Evolutionary conservation across 1,140 invertebrate species (phyloP), one percentile per base, ranked within the genome.

Genomic region (Hylaeus anthracinus): DNA sequence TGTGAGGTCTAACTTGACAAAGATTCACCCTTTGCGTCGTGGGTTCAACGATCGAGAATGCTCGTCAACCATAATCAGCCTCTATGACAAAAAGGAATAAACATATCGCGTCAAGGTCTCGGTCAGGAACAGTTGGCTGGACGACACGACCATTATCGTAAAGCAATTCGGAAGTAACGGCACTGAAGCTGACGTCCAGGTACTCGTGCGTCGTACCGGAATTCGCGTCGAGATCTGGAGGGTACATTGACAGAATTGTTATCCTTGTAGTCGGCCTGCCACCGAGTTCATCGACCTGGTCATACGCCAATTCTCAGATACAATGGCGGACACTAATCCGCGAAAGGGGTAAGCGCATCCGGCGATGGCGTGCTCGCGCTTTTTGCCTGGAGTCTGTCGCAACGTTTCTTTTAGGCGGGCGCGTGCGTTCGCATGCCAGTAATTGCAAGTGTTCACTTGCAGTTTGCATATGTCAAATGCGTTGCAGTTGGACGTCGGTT

Each of bases 261-360:
- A 66, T 55, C 72, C 43, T 74, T 74, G 60, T 48, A 39, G 81
- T 71, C 71, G 71, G 73, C 14, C 71, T 84, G 82, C 26, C 26
- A 70, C 75, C 72, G 58, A 72, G 84, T 84, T 88, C 80, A 79
- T 88, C 53, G 86, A 74, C 79, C 87, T 64, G 85, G 66, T 79
- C 84, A 56, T 65, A 65, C 83, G 66, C 39, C n/a, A 67, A 81
- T 76, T 80, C 86, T 74, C 41, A 48, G 64, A 79, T 67, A 67
- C 67, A 67, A 86, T 77, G 85, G 76, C 84, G 79, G 58, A 72
- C 77, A 88, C 86, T 86, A 86, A 86, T 84, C 78, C 81, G 76
- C 71, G 80, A 87, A 84, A 78, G 78, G 81, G 82, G 81, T 80
- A 75, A 76, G 65, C 80, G 75, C 77, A 84, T 88, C 81, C 82